Base-by-base conservation (phyloP, 2,113 vertebrate species). In the Scomber japonicus region DNA sequence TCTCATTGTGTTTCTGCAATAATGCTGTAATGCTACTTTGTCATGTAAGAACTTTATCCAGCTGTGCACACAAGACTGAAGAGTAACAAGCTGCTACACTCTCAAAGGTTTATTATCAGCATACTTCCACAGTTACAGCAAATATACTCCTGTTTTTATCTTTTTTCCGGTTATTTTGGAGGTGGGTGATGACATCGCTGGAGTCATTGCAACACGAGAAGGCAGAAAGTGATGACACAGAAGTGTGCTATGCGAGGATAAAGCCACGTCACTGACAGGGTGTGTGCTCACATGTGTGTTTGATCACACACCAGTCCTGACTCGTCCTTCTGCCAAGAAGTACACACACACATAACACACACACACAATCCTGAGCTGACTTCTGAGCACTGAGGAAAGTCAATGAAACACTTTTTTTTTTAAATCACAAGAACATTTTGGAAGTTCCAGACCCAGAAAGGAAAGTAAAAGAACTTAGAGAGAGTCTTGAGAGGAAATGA, bases 221-320 rank as follows among this genome's bases (percentile, higher is more conserved):
- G 56, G 31, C 24, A 48, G 30, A 27, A 74, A 70, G 44, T 10
- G 73, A 80, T 87, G 82, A 85, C 62, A 51, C 71, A 68, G 71
- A 4, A 4, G 7, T 9, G 54, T 27, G 67, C 49, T 35, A 65
- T 73, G 73, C 0, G 19, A 49, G 56, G 31, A 11, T 64, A 0
- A 30, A 46, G 62, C 66, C 82, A 65, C 71, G 67, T 91, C 84
- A 89, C 17, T 6, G 11, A 21, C 16, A 30, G 49, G 6, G 13
- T 17, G 62, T 17, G 62, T 30, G 27, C 13, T 2, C 48, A 70
- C 60, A 27, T 35, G 51, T 75, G 68, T n/a, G 61, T 66, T 77
- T 35, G 24, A 82, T 72, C 51, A 51, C 57, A 69, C 51, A 24
- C 80, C 31, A 57, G 80, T 17, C 71, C 51, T 1, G 72, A 80